Evolutionary conservation across 2,797 vertebrate genomes (phyloP).

Genomic region (Oreochromis grahami): DNA sequence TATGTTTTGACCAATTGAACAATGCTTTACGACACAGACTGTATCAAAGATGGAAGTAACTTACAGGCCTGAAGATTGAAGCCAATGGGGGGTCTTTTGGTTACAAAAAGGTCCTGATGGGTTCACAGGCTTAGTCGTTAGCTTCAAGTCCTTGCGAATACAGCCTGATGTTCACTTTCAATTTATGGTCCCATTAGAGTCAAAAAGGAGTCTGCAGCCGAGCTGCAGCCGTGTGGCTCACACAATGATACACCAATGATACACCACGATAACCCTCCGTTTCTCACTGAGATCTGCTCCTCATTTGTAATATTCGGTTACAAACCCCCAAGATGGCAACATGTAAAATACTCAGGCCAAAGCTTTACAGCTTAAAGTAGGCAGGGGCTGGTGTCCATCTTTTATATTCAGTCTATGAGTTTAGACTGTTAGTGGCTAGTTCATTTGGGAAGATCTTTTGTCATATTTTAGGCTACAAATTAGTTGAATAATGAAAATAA

Average conservation of each 20-base stretch:
- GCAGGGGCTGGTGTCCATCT: accelerated
- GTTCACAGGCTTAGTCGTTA: background rate
- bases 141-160: background rate
- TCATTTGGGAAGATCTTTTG: background rate
- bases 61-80: too few species aligned
- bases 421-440: background rate
- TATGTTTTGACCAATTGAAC: background rate
- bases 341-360: background rate
- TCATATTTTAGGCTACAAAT: background rate
- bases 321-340: background rate
- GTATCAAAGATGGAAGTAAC: too few species aligned
- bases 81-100: too few species aligned
- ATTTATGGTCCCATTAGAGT: background rate
- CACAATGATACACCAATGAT: background rate
- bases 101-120: background rate
- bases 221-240: background rate
- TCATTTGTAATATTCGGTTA: accelerated
- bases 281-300: background rate
- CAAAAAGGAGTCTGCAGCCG: background rate
- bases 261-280: accelerated
- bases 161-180: background rate
- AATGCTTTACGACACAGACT: background rate
- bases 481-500: background rate
- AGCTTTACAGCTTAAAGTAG: background rate
- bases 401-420: background rate